Evolutionary conservation across 2,797 vertebrate species (phyloP), one percentile per base, ranked within the genome.

Genomic region (Argya squamiceps): DNA sequence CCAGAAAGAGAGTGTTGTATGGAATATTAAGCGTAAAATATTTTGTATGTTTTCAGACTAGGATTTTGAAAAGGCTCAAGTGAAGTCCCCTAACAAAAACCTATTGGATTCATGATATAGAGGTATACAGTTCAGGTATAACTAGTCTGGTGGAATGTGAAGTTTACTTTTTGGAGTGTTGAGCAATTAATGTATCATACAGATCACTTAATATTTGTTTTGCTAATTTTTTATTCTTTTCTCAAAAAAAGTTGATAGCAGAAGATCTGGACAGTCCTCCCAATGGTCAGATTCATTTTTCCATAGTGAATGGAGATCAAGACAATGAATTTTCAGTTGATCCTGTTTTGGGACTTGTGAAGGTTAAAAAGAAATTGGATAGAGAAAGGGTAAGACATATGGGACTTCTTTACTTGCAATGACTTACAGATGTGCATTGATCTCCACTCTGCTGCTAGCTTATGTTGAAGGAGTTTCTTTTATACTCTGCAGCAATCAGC

Each of bases 331-430:
- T 99, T 98, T 98, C 98, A 7, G 98, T 99, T 41, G 99, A 99
- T 97, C 98, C 99, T 60, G 93, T 98, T 83, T 96, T 98, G 73
- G 99, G 99, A 64, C 97, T 99, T 23, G 98, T 99, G 96, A 99
- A 98, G 87, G 99, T 99, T 96, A 99, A 99, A 97, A 99, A 99
- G 97, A 99, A 98, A 88, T 98, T 99, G 97, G 99, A 99, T 96
- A 98, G 99, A 93, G 99, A 99, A 98, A 98, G 97, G 96, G 99
- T 99, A 97, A 98, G 99, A 69, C 83, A 49, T 27, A 34, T 55
- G 68, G 81, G 44, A 71, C 37, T 93, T 59, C 64, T 71, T 79
- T 69, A 80, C 37, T 95, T 87, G 29, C 27, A 76, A 50, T 81
- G 50, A 87, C 67, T 92, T 94, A 70, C 53, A 78, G 74, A 80